phyloP scores from a whole-genome alignment of 1,140 invertebrate species.

The Leptopilina clavipes region DNA sequence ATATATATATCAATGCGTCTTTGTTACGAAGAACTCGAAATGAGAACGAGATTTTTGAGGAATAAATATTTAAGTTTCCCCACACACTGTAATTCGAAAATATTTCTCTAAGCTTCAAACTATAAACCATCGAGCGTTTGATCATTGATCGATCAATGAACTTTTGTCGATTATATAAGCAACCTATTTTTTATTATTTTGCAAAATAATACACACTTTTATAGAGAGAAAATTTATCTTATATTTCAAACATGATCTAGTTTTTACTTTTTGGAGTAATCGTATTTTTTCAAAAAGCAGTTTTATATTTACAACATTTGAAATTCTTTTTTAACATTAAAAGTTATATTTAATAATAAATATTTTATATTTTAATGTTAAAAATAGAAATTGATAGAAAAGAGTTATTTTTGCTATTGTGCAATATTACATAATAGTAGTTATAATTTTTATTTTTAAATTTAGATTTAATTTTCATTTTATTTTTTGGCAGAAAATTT shows the following conservation, averaged over 20 bases:
- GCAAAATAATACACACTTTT: not conserved
- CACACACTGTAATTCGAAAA: not conserved
- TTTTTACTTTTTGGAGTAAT: not conserved
- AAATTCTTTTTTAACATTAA: too few species aligned
- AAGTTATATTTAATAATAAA: too few species aligned
- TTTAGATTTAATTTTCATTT: too few species aligned
- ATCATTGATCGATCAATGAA: conserved; percentile 26
- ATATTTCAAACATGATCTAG: not conserved
- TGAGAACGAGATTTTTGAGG: conserved; percentile 5
- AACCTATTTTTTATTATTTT: conserved; percentile 17
- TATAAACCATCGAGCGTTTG: not conserved
- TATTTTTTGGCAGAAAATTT: too few species aligned
- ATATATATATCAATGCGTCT: not conserved
- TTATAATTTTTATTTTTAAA: too few species aligned
- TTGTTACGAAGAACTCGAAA: conserved; percentile 25
- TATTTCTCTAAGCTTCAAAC: conserved; percentile 12
- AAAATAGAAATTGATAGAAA: too few species aligned
- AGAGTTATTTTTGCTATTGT: too few species aligned
- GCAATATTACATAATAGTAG: too few species aligned
- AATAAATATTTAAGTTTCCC: conserved; percentile 18
- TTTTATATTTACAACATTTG: too few species aligned
- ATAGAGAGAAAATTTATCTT: not conserved
- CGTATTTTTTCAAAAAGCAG: too few species aligned
- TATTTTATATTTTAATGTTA: too few species aligned
- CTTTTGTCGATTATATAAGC: not conserved